Percentiles rank a stretch among this genome's conserved stretches.
These are phyloP conservation scores for Diphyllodes magnificus DNA, from an alignment of 2,113 vertebrate genomes.

Conservation along the genomic window DNA sequence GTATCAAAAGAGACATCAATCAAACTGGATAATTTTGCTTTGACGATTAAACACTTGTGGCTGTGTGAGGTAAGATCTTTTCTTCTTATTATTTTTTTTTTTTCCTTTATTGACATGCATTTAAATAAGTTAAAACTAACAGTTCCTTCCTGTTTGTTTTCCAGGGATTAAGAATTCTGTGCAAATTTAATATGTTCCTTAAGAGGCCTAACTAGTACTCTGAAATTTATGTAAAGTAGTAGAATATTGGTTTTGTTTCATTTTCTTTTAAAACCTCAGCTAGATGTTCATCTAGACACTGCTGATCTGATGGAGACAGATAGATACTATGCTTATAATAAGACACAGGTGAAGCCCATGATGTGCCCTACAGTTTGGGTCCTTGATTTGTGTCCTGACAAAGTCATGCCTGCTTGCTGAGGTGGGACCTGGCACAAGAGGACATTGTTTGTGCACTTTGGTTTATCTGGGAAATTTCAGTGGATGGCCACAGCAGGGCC, in stretches of 20 bases:
- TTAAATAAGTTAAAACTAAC: background rate
- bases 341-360: background rate
- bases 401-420: background rate
- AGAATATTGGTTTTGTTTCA: background rate
- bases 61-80: background rate
- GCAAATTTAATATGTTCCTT: background rate
- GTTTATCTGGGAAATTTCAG: background rate
- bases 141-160: background rate
- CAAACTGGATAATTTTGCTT: background rate
- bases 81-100: fast-evolving
- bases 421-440: background rate
- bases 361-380: background rate
- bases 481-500: fast-evolving
- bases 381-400: background rate
- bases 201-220: background rate
- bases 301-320: background rate
- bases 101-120: background rate
- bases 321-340: background rate
- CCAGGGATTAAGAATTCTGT: background rate
- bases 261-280: background rate
- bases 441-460: fast-evolving
- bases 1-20: background rate
- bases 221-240: background rate
- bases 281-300: background rate
- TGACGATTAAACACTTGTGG: background rate